Conservation (phyloP, 2,888 invertebrate species). For the Hirtodrosophila trivittata region DNA sequence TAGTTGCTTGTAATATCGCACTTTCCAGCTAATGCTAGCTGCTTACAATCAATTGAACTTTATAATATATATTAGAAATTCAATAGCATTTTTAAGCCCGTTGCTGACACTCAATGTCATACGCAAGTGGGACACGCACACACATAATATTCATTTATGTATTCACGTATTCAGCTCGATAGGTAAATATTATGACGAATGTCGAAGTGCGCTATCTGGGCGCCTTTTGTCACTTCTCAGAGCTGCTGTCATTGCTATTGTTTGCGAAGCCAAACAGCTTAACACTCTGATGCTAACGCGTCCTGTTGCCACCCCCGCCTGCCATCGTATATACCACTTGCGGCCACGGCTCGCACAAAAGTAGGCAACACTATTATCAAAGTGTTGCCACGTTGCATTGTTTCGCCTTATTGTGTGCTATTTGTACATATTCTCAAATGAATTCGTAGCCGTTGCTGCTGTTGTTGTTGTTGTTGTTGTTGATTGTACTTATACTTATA, state of each 20-base stretch:
- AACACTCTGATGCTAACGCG: conserved; percentile 17
- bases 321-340: too few species aligned
- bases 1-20: too few species aligned
- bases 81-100: too few species aligned
- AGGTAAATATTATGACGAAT: conserved; percentile 26
- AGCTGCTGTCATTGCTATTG: conserved; percentile 29
- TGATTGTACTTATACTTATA: conserved; percentile 31
- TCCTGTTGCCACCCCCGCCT: too few species aligned
- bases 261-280: conserved; percentile 27
- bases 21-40: too few species aligned
- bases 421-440: conserved; percentile 54
- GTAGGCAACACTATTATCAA: conserved; percentile 59
- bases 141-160: not conserved
- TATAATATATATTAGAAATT: too few species aligned
- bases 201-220: conserved; percentile 8
- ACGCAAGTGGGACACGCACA: too few species aligned
- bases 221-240: conserved; percentile 11
- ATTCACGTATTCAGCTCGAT: conserved; percentile 15
- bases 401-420: conserved; percentile 51
- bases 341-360: conserved; percentile 15
- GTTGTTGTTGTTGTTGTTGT: conserved; percentile 20
- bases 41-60: too few species aligned
- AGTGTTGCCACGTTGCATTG: conserved; percentile 67
- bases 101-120: too few species aligned
- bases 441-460: conserved; percentile 23